phyloP scores from a whole-genome alignment of 2,113 vertebrate species.

The Silurus asotus region DNA sequence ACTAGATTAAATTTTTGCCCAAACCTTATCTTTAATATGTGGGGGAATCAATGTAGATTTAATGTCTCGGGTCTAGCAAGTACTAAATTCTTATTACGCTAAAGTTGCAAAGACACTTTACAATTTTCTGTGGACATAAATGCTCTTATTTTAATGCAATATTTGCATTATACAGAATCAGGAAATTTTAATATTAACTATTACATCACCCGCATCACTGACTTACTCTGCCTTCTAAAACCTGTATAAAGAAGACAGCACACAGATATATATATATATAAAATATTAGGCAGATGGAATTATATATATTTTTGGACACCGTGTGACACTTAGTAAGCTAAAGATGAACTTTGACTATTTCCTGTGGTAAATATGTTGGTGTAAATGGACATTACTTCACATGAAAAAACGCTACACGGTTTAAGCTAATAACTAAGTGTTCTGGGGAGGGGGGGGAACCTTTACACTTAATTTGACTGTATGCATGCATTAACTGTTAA shows the following conservation, averaged over 20 bases:
- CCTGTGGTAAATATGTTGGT: background rate
- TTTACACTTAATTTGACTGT: background rate
- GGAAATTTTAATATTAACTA: background rate
- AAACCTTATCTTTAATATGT: background rate
- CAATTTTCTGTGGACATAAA: background rate
- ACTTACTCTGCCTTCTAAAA: background rate
- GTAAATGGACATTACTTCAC: background rate
- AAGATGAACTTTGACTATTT: background rate
- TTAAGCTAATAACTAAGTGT: background rate
- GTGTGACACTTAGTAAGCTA: background rate
- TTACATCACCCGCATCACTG: background rate
- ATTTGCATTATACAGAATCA: no score
- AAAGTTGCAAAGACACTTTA: background rate
- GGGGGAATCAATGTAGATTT: background rate
- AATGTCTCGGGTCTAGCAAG: background rate
- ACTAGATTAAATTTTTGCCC: background rate
- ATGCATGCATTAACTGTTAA: background rate
- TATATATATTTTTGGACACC: background rate
- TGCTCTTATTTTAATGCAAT: background rate
- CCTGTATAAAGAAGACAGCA: background rate
- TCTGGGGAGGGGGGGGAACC: no score
- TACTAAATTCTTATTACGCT: background rate
- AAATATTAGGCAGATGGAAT: no score
- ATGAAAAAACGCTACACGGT: background rate
- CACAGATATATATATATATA: background rate